Evolutionary conservation across 1,140 invertebrate genomes (phyloP), one percentile per base, ranked within the genome.

Genomic region (Neodiprion virginianus): DNA sequence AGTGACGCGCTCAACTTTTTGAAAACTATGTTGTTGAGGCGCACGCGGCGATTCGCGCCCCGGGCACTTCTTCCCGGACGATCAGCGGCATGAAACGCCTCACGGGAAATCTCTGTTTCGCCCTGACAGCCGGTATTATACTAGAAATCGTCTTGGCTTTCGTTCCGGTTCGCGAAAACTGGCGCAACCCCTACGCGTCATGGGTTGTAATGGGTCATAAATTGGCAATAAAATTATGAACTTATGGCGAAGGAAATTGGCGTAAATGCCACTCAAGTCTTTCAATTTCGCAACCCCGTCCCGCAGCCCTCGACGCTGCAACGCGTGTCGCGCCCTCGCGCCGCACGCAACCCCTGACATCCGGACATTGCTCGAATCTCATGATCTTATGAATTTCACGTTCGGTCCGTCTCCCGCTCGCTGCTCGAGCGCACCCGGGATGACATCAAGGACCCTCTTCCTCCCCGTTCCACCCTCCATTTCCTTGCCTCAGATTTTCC

Each of bases 221-320:
- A 88, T 84, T 87, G 86, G 76, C 84, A 87, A 86, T 87, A 86
- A 86, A 83, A 86, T 88, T 88, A 86, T 86, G 79, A 80, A 81
- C 81, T 86, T 80, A 74, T 74, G 79, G 75, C 76, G 77, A 78
- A 86, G 86, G 86, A 87, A 88, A 87, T 87, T 88, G 87, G 75
- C 84, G 82, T 80, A 79, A 85, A 84, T 84, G 79, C 75, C 76
- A 74, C 82, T 80, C 79, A 74, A 83, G 79, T 87, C 85, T 86
- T 87, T 87, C 85, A 84, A 87, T 87, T 80, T 86, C 73, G 75
- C 75, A 71, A 80, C 82, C 83, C 85, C 77, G 78, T 77, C 71
- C 72, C 65, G 71, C 61, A 21, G 21, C 61, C 28, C 28, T 40
- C 28, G 28, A 40, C 7, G 61, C 14, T n/a, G 61, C 14, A 66